These are phyloP conservation scores for Phengaris arion DNA, from an alignment of 2,888 invertebrate genomes.

Conservation along the genomic window DNA sequence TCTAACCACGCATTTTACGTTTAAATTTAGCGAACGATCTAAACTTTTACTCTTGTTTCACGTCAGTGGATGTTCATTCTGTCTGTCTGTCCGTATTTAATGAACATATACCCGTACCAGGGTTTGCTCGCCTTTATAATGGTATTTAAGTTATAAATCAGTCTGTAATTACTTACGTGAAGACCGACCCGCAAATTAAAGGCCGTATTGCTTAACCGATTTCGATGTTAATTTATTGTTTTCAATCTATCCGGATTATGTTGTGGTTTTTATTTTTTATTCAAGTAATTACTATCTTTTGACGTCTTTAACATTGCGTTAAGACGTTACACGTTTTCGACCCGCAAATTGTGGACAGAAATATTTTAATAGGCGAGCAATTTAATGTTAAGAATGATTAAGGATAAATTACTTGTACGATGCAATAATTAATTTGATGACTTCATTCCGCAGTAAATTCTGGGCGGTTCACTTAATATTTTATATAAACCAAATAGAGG, in stretches of 20 bases:
- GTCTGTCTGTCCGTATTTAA: constrained; percentile 38
- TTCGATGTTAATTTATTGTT: constrained; percentile 22
- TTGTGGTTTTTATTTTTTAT: not conserved
- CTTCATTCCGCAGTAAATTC: not conserved
- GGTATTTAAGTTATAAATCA: constrained; percentile 64
- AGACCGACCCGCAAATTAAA: constrained; percentile 43
- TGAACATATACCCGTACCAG: constrained; percentile 58
- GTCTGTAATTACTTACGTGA: constrained; percentile 54
- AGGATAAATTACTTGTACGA: not conserved
- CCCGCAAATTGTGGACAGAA: not conserved
- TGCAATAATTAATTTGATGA: not conserved
- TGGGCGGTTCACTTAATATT: not conserved
- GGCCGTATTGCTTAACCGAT: constrained; percentile 33
- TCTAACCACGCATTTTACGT: not conserved
- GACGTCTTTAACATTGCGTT: constrained; percentile 13
- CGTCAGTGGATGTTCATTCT: not conserved
- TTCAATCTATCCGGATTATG: constrained; percentile 20
- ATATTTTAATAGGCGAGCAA: constrained; percentile 8
- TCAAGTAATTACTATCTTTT: constrained; percentile 4
- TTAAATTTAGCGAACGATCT: not conserved
- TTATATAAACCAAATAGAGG: not conserved
- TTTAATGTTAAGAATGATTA: not conserved
- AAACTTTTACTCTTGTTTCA: constrained; percentile 19
- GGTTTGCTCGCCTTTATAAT: constrained; percentile 42
- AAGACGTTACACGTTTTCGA: not conserved